A percentile compares a stretch with the other conserved stretches of the same genome.
These are phyloP conservation scores for Ceriagrion tenellum DNA, from an alignment of 2,888 invertebrate species.

Conservation along the genomic window DNA sequence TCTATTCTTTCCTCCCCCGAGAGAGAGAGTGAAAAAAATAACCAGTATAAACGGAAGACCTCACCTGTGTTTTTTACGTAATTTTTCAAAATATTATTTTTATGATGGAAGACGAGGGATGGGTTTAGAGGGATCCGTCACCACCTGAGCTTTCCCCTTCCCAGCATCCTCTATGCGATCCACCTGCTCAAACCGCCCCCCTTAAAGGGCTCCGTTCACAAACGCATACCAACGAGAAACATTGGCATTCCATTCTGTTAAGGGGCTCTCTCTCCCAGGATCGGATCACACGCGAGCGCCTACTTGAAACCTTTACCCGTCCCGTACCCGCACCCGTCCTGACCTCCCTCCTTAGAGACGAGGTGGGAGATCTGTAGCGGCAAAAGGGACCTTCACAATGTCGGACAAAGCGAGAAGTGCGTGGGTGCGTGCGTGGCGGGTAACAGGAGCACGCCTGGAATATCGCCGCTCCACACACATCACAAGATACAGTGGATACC, in stretches of 20 bases:
- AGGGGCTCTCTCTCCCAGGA: not conserved
- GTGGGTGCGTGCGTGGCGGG: not conserved
- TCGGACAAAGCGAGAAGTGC: not conserved
- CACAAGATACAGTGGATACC: not conserved
- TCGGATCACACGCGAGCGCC: not conserved
- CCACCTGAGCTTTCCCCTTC: no score
- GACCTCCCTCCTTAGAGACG: no score
- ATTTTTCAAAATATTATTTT: no score
- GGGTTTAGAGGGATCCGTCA: no score
- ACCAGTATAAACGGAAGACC: no score
- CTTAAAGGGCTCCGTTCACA: not conserved
- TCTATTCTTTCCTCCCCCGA: no score
- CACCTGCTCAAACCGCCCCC: not conserved
- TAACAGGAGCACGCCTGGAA: not conserved
- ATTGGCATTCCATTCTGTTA: slow-evolving; percentile 15
- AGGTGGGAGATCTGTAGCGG: not conserved
- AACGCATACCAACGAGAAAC: not conserved
- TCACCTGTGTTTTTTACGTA: no score
- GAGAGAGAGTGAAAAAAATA: not conserved
- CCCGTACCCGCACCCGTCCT: not conserved
- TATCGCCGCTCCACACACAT: not conserved
- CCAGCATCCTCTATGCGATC: not conserved
- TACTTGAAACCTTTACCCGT: no score
- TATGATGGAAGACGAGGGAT: not conserved
- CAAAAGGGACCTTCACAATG: not conserved